Percentiles rank a stretch among this genome's conserved stretches.
phyloP scores from a whole-genome alignment of 2,888 invertebrate genomes.

The Drosophila yooni region DNA sequence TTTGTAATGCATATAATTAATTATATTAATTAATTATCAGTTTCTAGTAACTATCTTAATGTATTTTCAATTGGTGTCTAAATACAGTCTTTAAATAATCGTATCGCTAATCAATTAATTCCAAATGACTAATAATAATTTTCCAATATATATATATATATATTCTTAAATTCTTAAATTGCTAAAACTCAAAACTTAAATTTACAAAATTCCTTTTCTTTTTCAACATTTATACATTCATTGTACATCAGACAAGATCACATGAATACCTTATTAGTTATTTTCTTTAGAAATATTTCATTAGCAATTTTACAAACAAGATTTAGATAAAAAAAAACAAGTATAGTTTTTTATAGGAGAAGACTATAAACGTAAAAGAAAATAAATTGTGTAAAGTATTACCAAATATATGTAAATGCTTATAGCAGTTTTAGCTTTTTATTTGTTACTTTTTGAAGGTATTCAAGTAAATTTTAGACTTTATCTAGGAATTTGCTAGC shows the following conservation, averaged over 20 bases:
- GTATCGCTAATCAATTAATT: constrained; percentile 37
- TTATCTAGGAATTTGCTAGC: neutral
- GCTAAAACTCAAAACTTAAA: constrained; percentile 16
- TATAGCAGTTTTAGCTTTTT: neutral
- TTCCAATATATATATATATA: constrained; percentile 13
- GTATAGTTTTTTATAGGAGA: neutral
- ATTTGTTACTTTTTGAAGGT: neutral
- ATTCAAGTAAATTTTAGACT: neutral
- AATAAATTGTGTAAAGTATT: neutral
- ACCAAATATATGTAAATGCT: neutral
- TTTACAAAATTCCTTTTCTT: neutral
- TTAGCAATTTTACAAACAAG: neutral
- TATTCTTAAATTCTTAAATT: constrained; percentile 15
- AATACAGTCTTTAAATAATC: constrained; percentile 38
- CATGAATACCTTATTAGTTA: neutral
- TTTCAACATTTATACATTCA: constrained; percentile 29
- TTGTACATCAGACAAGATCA: constrained; percentile 29
- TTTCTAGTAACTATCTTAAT: constrained; percentile 54
- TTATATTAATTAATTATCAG: constrained; percentile 37
- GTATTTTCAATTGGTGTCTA: constrained; percentile 63
- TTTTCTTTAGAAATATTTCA: neutral
- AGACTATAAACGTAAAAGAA: neutral
- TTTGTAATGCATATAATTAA: constrained; percentile 47
- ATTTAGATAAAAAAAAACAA: neutral
- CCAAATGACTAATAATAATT: constrained; percentile 25